These are phyloP conservation scores for Globodera rostochiensis DNA, from an alignment of 1,140 invertebrate species.

Conservation along the genomic window DNA sequence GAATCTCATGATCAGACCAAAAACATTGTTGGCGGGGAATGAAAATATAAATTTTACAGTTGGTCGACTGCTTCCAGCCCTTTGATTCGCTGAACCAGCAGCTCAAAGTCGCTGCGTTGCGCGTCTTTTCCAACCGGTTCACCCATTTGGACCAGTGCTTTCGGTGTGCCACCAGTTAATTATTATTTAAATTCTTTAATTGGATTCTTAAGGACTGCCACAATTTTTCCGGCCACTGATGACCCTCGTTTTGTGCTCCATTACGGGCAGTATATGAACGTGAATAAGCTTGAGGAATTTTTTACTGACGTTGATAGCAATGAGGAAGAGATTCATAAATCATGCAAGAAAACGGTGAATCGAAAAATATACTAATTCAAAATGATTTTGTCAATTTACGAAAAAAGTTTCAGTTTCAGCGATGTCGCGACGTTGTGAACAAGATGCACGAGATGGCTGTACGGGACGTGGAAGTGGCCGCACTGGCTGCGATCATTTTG, in stretches of 20 bases:
- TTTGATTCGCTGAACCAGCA: slow-evolving; percentile 45
- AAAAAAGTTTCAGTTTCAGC: slow-evolving; percentile 15
- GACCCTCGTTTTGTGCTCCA: slow-evolving; percentile 50
- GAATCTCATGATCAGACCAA: too few species aligned
- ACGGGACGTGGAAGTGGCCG: slow-evolving; percentile 52
- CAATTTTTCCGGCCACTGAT: slow-evolving; percentile 32
- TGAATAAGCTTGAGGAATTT: slow-evolving; percentile 47
- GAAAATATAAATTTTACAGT: slow-evolving; percentile 12
- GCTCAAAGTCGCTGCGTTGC: slow-evolving; percentile 40
- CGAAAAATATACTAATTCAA: too few species aligned
- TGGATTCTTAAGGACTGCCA: slow-evolving; percentile 12
- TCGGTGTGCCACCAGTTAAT: slow-evolving; percentile 6
- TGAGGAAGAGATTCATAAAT: too few species aligned
- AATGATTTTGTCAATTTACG: too few species aligned
- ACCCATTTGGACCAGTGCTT: slow-evolving; percentile 50
- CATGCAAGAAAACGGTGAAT: too few species aligned
- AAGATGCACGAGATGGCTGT: slow-evolving; percentile 45
- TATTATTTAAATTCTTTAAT: too few species aligned
- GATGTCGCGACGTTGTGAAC: neutral
- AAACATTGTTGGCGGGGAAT: too few species aligned
- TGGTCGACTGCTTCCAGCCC: slow-evolving; percentile 55
- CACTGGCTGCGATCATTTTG: slow-evolving; percentile 47
- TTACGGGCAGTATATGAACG: slow-evolving; percentile 51
- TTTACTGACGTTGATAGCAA: slow-evolving; percentile 13
- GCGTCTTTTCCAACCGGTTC: slow-evolving; percentile 44